These are phyloP conservation scores for Halichondria panicea DNA, from an alignment of 37 sponge, comb jelly and placozoan genomes.

Conservation along the genomic window DNA sequence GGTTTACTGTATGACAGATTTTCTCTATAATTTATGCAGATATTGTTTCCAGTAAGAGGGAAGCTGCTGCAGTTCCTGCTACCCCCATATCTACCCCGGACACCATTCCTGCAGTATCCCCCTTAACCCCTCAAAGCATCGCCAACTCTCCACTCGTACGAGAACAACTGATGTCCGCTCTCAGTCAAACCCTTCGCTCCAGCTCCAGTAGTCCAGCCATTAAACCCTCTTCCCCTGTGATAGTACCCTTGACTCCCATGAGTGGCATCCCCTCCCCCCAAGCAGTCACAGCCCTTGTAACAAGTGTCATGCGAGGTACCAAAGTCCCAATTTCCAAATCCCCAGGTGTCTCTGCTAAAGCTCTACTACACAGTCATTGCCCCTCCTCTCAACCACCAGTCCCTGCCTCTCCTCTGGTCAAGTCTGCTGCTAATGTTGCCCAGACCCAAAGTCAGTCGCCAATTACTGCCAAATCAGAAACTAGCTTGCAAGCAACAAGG, in stretches of 20 bases:
- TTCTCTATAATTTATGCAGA: no score
- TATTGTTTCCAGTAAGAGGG: no score
- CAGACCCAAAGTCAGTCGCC: no score
- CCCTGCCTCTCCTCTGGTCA: conserved; percentile 29
- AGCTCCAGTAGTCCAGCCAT: not conserved
- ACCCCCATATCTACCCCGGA: not conserved
- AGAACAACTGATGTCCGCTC: not conserved
- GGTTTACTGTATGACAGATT: no score
- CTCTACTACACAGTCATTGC: conserved; percentile 9
- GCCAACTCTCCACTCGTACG: not conserved
- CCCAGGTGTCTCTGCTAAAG: conserved; percentile 1
- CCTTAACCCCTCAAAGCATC: not conserved
- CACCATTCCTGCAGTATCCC: not conserved
- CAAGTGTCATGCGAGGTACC: not conserved
- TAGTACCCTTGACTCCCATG: not conserved
- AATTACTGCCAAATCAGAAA: no score
- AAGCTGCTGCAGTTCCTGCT: not conserved
- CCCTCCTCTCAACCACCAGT: conserved; percentile 3
- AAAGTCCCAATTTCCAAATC: no score
- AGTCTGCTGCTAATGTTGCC: conserved; percentile 17
- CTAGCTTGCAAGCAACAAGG: conserved; percentile 45
- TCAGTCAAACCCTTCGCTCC: not conserved
- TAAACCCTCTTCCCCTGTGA: not conserved
- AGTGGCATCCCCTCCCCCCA: not conserved
- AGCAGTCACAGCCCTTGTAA: not conserved